Evolutionary conservation across 30 jellyfish, hydroid and myxozoan species (phyloP), one percentile per base, ranked within the genome.

Genomic region (Pelagia noctiluca): DNA sequence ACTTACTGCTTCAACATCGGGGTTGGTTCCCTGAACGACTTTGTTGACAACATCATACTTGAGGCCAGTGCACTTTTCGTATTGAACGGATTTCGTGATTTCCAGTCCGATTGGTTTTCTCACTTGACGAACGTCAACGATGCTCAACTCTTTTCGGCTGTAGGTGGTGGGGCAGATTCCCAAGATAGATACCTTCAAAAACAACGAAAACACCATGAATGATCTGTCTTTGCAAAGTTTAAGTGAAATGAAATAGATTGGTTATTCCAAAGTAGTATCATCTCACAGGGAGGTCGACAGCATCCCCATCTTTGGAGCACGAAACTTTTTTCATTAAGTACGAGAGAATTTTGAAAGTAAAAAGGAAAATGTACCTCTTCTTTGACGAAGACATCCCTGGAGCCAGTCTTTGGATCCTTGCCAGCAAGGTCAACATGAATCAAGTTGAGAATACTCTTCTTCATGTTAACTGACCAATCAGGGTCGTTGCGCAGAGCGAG

Each of bases 401-500:
- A 69, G 7, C 90, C 90, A 35, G 96, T 86, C 28, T 86, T 90
- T 4, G 37, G 33, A 36, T 86, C 96, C 72, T 86, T 66, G 33
- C 96, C 96, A n/a, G 23, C 53, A 7, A 86, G 81, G 61, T 86
- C 96, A 65, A 86, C 90, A 30, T 77, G 89, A 19, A 86, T 7
- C 86, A 86, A 46, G 82, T 86, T 86, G 75, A 86, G 47, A 18
- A 86, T 86, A 35, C 96, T 90, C 42, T 86, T 86, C 82, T 86
- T 86, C 69, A 73, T 75, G 35, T 77, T 86, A 64, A 86, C 96
- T 47, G 96, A 86, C 89, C 90, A 86, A 35, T 36, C 65, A 2
- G 87, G 96, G 47, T 86, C 96, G 22, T 86, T 90, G 24, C 54
- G 49, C 3, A 19, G 90, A 28, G 87, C 83, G 31, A 63, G 76